A percentile compares a stretch with the other conserved stretches of the same genome.
These are phyloP conservation scores for Numenius arquata DNA, from an alignment of 2,113 vertebrate species.

Conservation along the genomic window DNA sequence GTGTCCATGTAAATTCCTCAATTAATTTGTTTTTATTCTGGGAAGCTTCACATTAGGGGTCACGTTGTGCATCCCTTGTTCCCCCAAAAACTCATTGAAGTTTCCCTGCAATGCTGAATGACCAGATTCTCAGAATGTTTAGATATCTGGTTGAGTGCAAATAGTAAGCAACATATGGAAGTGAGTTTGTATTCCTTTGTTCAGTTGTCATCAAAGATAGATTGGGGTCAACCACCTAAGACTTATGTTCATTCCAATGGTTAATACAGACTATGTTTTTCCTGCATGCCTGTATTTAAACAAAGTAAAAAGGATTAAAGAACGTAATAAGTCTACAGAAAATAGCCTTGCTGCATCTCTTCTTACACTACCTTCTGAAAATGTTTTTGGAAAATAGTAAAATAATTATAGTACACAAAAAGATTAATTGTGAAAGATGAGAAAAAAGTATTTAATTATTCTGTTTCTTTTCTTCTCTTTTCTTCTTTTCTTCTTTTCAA, in stretches of 20 bases:
- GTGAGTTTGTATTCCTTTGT: slow-evolving; percentile 14
- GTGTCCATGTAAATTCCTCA: background rate
- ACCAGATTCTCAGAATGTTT: slow-evolving; percentile 10
- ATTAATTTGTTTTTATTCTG: background rate
- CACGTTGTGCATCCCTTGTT: background rate
- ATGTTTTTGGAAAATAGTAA: background rate
- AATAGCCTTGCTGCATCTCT: background rate
- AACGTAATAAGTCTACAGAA: background rate
- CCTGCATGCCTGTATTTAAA: background rate
- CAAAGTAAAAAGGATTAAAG: background rate
- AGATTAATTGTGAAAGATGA: background rate
- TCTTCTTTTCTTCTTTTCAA: background rate
- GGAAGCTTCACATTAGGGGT: background rate
- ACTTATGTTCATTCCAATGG: background rate
- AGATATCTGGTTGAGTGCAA: background rate
- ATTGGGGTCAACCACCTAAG: slow-evolving; percentile 25
- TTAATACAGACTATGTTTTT: background rate
- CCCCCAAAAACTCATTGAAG: background rate
- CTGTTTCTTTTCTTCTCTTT: background rate
- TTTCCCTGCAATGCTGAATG: background rate
- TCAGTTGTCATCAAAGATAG: slow-evolving; percentile 33
- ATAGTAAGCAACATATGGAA: slow-evolving; percentile 13
- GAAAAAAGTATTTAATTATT: background rate
- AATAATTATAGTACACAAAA: background rate
- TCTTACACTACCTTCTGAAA: background rate